Evolutionary conservation across 2,113 vertebrate species (phyloP).

Genomic region (Mellivora capensis): DNA sequence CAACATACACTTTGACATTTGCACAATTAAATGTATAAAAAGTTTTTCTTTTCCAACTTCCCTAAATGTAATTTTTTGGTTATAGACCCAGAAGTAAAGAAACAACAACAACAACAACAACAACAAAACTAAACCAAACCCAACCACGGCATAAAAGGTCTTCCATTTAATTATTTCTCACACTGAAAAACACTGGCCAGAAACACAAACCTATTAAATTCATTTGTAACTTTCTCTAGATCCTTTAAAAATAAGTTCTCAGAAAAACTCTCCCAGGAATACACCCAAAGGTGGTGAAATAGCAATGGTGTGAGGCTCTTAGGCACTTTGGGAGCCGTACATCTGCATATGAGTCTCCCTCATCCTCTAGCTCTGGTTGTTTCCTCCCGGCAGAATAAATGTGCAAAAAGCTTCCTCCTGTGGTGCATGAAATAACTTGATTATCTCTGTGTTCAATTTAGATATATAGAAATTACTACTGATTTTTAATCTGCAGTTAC

Average conservation of each 20-base stretch:
- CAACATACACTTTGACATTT: neutral
- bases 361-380: neutral
- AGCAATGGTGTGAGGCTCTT: accelerated
- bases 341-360: neutral
- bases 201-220: neutral
- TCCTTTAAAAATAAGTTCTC: neutral
- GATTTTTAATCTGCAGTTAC: neutral
- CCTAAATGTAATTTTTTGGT: neutral
- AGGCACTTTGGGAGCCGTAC: neutral
- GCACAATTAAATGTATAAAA: neutral
- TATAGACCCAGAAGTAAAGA: neutral
- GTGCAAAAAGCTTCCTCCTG: neutral
- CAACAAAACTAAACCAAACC: neutral
- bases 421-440: neutral
- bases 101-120: neutral
- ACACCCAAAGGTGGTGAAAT: neutral
- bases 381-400: neutral
- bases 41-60: neutral
- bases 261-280: neutral
- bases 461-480: neutral
- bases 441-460: neutral
- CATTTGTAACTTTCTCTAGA: neutral
- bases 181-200: neutral
- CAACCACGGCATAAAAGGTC: neutral
- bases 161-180: neutral